A percentile compares a stretch with the other conserved stretches of the same genome.
phyloP scores from a whole-genome alignment of 2,888 invertebrate genomes.

The Philopedon plagiatum region DNA sequence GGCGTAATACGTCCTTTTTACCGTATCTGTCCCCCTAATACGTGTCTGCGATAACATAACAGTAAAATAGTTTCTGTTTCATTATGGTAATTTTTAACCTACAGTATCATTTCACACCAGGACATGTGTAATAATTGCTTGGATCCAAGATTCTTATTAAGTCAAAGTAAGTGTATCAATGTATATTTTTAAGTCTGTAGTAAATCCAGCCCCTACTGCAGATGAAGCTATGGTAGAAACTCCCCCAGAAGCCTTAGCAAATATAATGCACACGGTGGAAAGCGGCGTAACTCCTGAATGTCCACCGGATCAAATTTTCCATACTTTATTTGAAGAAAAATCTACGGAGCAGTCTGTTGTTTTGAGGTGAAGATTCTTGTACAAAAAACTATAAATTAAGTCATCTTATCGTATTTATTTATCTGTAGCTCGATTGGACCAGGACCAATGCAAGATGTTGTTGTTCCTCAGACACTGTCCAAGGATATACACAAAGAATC shows the following conservation, averaged over 20 bases:
- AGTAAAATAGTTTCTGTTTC: not conserved
- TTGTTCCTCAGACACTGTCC: constrained; percentile 60
- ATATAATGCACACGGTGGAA: constrained; percentile 65
- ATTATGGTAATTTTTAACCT: not conserved
- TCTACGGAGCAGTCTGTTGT: constrained; percentile 53
- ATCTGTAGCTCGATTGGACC: constrained; percentile 61
- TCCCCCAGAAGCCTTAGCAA: constrained; percentile 64
- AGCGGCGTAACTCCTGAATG: constrained; percentile 61
- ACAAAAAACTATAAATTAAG: too few species aligned
- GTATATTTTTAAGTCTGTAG: constrained; percentile 57
- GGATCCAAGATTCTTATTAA: not conserved
- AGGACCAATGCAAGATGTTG: constrained; percentile 64
- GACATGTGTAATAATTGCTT: not conserved
- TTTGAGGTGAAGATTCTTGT: constrained; percentile 47
- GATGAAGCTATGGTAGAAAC: constrained; percentile 63
- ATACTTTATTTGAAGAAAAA: constrained; percentile 61
- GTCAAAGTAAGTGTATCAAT: too few species aligned
- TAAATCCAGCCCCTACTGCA: constrained; percentile 58
- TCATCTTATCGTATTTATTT: too few species aligned
- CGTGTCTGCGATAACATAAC: not conserved
- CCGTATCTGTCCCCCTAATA: too few species aligned
- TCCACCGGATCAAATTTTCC: constrained; percentile 62
- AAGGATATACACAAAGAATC: constrained; percentile 58
- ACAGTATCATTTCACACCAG: not conserved
- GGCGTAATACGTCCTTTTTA: too few species aligned